Conservation (phyloP, 2,797 vertebrate genomes). For the Ceryle rudis region DNA sequence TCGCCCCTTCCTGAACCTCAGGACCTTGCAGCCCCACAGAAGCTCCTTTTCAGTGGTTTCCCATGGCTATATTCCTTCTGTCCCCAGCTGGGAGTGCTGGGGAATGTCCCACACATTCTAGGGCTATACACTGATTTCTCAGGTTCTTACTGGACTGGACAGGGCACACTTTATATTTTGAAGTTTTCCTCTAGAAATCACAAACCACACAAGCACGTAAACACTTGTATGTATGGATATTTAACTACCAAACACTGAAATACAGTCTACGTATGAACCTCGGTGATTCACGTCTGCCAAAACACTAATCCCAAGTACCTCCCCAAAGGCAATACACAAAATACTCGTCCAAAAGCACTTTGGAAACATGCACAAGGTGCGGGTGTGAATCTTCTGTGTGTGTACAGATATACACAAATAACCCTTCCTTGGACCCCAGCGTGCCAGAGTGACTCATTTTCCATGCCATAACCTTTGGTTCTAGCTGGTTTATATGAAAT, state of each 20-base stretch:
- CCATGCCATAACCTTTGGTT: background rate
- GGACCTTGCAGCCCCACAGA: accelerated
- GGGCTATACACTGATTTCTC: background rate
- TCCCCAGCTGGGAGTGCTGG: background rate
- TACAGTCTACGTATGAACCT: background rate
- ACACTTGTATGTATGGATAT: background rate
- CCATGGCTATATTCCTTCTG: background rate
- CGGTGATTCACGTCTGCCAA: background rate
- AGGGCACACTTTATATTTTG: background rate
- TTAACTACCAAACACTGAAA: background rate
- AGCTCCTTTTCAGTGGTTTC: background rate
- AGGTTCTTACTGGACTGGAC: background rate
- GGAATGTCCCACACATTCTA: background rate
- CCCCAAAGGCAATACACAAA: background rate
- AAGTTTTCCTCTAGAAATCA: background rate
- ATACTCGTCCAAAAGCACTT: background rate
- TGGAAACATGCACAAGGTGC: background rate
- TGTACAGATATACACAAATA: accelerated
- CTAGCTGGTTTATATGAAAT: background rate
- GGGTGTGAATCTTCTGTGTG: background rate
- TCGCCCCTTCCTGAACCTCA: background rate
- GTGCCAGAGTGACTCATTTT: background rate
- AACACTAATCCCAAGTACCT: background rate
- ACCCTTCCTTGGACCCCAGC: background rate
- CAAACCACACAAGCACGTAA: background rate